Conservation (phyloP, 2,888 invertebrate species). For the Hoplodrina blanda region DNA sequence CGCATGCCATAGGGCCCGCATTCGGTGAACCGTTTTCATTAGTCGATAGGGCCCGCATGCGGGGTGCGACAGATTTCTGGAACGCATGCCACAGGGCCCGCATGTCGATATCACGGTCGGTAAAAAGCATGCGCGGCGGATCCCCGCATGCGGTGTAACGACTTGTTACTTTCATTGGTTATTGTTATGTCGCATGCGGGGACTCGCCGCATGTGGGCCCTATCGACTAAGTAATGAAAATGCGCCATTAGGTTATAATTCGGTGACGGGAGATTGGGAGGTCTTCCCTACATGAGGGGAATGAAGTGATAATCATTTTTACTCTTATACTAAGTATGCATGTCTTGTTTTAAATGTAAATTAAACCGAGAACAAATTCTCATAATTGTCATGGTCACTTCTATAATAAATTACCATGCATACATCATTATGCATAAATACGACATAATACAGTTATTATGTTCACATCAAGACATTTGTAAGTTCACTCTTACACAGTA, state of each 20-base stretch:
- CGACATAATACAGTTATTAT: neutral
- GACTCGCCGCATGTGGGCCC: no score
- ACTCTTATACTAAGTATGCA: neutral
- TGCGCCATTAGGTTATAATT: slow-evolving; percentile 2
- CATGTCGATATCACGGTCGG: no score
- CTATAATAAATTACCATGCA: slow-evolving; percentile 36
- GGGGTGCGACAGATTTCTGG: no score
- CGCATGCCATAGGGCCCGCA: no score
- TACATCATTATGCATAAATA: neutral
- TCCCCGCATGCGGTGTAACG: no score
- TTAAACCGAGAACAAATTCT: neutral
- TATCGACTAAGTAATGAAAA: no score
- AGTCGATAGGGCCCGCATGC: no score
- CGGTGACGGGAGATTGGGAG: slow-evolving; percentile 13
- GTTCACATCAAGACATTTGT: slow-evolving; percentile 1
- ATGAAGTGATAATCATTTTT: slow-evolving; percentile 21
- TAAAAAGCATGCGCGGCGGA: no score
- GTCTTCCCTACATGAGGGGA: neutral
- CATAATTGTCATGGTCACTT: slow-evolving; percentile 9
- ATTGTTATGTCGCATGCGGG: no score
- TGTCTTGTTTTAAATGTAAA: slow-evolving; percentile 10
- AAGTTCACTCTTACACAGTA: slow-evolving; percentile 13
- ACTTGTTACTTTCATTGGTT: no score
- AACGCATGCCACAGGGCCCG: no score
- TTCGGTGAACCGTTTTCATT: no score